Conservation (phyloP, 2,113 vertebrate species). For the Poeciliopsis turrubarensis region DNA sequence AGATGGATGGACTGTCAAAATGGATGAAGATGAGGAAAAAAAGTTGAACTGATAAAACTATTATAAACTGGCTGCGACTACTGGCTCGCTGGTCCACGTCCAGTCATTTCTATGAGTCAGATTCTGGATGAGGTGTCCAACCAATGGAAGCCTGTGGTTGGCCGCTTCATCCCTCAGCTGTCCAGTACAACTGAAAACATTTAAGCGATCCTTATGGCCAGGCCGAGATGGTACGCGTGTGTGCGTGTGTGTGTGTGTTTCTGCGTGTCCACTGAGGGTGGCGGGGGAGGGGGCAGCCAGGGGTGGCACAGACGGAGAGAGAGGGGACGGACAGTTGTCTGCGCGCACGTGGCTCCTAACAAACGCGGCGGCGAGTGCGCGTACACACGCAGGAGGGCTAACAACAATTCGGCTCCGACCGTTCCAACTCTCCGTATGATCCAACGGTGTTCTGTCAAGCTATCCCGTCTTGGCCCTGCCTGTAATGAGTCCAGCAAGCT, state of each 20-base stretch:
- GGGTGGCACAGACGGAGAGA: constrained; percentile 78
- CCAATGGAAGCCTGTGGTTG: constrained; percentile 70
- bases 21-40: constrained; percentile 61
- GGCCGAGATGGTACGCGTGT: constrained; percentile 34
- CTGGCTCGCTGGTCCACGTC: constrained; percentile 59
- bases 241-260: constrained; percentile 33
- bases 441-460: constrained; percentile 77
- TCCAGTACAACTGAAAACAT: constrained; percentile 75
- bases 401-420: constrained; percentile 56
- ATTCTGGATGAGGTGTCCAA: constrained; percentile 72
- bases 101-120: constrained; percentile 78
- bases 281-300: constrained; percentile 71
- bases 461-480: constrained; percentile 74
- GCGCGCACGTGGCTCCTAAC: constrained; percentile 57
- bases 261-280: constrained; percentile 53
- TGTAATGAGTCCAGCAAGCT: constrained; percentile 77
- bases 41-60: constrained; percentile 74
- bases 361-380: constrained; percentile 34
- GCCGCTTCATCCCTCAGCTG: constrained; percentile 76
- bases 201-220: constrained; percentile 73
- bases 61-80: constrained; percentile 69
- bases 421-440: constrained; percentile 71
- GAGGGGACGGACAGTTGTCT: constrained; percentile 76
- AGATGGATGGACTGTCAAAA: constrained; percentile 41
- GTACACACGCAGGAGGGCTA: constrained; percentile 17